Conservation (phyloP, 2,113 vertebrate species). For the Alligator mississippiensis region DNA sequence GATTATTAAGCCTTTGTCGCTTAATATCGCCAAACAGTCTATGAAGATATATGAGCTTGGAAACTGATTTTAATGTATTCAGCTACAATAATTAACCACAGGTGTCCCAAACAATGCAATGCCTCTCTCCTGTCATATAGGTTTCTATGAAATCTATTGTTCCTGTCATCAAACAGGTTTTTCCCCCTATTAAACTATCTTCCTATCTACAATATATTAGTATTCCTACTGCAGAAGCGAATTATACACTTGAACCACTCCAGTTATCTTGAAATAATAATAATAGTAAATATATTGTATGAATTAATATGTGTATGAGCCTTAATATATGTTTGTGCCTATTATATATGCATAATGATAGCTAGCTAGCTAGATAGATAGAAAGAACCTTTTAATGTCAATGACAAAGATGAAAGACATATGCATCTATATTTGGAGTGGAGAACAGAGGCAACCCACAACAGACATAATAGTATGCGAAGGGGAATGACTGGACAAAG, state of each 20-base stretch:
- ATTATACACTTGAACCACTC: conserved; percentile 19
- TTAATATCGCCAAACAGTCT: conserved; percentile 82
- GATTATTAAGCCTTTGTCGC: conserved; percentile 85
- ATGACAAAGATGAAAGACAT: neutral
- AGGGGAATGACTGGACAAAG: neutral
- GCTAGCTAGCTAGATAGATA: neutral
- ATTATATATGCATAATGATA: neutral
- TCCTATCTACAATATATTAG: conserved; percentile 27
- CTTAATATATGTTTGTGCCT: neutral
- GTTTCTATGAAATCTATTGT: conserved; percentile 76
- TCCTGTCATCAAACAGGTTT: conserved; percentile 59
- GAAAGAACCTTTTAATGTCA: neutral
- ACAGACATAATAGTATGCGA: neutral
- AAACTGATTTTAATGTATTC: conserved; percentile 83
- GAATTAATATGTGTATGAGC: neutral
- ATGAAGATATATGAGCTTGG: conserved; percentile 82
- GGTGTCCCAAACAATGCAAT: conserved; percentile 78
- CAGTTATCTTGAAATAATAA: neutral
- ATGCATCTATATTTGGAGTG: neutral
- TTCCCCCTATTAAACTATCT: conserved; percentile 47
- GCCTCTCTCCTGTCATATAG: conserved; percentile 64
- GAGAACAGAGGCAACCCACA: neutral
- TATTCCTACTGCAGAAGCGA: conserved; percentile 28
- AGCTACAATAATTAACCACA: conserved; percentile 83
- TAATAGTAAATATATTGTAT: neutral